Evolutionary conservation across 2,113 vertebrate species (phyloP).

Genomic region (Asarcornis scutulata): DNA sequence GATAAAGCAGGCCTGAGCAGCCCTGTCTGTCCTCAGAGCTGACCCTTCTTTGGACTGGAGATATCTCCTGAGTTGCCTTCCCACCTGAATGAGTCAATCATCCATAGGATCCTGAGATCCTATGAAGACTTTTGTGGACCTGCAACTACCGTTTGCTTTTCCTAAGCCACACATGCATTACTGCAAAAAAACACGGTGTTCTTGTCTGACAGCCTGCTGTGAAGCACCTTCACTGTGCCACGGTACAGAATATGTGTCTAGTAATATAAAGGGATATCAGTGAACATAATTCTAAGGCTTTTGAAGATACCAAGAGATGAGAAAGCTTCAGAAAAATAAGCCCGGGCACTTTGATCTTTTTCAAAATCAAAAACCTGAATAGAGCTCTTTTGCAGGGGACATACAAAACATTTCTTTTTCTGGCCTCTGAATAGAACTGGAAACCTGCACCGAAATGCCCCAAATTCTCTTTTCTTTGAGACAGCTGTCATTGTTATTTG

Average conservation of each 20-base stretch:
- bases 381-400: neutral
- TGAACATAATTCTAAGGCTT: neutral
- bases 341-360: neutral
- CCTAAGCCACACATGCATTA: neutral
- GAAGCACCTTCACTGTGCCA: neutral
- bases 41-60: neutral
- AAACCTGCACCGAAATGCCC: constrained; percentile 41
- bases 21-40: neutral
- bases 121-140: neutral
- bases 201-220: neutral
- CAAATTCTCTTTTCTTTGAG: neutral
- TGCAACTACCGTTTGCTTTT: neutral
- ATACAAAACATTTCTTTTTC: constrained; percentile 29
- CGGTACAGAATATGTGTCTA: neutral
- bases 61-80: neutral
- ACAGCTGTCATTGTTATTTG: neutral
- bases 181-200: neutral
- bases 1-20: neutral
- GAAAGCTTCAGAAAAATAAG: constrained; percentile 25
- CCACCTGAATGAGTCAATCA: neutral
- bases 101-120: neutral
- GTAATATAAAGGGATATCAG: neutral
- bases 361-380: neutral
- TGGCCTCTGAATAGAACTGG: neutral
- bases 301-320: neutral